phyloP scores from a whole-genome alignment of 2,888 invertebrate species.

The Drosophila suboccidentalis region DNA sequence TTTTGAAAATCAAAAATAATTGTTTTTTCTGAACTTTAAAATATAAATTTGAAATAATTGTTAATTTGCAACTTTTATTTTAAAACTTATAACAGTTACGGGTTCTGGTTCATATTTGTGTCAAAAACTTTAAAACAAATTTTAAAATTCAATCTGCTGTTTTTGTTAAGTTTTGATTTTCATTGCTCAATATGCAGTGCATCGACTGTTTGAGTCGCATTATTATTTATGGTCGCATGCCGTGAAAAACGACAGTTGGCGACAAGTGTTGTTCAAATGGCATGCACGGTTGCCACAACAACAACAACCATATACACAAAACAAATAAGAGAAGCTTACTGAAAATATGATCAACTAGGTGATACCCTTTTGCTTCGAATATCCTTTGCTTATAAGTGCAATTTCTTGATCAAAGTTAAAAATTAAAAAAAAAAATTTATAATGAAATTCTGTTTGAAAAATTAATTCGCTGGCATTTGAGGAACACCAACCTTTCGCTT shows the following conservation, averaged over 20 bases:
- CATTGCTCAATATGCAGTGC: conserved; percentile 50
- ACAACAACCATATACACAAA: conserved; percentile 42
- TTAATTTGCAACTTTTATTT: no score
- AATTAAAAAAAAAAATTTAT: neutral
- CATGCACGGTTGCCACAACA: conserved; percentile 76
- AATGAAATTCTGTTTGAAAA: neutral
- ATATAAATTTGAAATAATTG: no score
- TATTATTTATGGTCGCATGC: conserved; percentile 76
- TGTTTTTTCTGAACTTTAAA: no score
- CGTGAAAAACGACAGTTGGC: conserved; percentile 78
- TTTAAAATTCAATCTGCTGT: neutral
- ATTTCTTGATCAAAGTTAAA: neutral
- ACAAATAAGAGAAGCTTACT: neutral
- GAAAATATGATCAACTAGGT: neutral
- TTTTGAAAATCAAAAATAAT: no score
- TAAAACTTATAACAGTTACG: no score
- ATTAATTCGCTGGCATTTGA: neutral
- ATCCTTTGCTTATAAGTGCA: neutral
- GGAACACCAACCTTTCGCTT: neutral
- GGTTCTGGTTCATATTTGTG: neutral
- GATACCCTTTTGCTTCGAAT: neutral
- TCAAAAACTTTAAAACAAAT: neutral
- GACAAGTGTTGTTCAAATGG: conserved; percentile 76
- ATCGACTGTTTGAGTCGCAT: conserved; percentile 63
- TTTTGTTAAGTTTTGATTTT: neutral